Base-by-base conservation (phyloP, 2,113 vertebrate species). In the Poecile atricapillus region DNA sequence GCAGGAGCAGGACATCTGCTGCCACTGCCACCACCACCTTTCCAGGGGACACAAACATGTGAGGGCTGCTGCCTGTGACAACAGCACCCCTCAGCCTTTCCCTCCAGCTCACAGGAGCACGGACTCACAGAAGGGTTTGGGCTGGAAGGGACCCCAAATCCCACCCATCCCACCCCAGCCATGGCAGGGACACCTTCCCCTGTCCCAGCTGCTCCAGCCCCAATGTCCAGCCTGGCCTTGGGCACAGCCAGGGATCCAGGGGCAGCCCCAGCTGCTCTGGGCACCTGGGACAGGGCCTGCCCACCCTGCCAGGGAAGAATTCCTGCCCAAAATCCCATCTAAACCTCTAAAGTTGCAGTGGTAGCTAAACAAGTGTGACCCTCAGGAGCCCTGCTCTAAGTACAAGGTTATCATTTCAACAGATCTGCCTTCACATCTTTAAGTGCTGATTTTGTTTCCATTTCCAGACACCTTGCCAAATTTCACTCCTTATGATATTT, bases 1-100 rank as follows among this genome's bases (percentile, higher is more conserved):
- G 59, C 25, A 55, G 81, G 83, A 69, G 59, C 58, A 49, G 94
- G 82, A 83, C 95, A 94, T 20, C 92, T 90, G 94, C 91, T 83
- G 20, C 58, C 10, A 70, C 37, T 18, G 44, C 82, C 78, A 63
- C 10, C 7, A 86, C 25, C 37, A 78, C 65, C 78, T 33, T 5
- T 25, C 5, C 10, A 0, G 4, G 53, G 35, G 43, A 43, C 90
- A 83, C 44, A 11, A 21, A 22, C 19, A 2, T 1, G 39, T 4
- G 6, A 16, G 49, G 2, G 58, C 76, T 73, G 53, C 88, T 73
- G 70, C 64, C 76, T 19, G 1, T 52, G 53, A 28, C 15, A 20
- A 8, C 50, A 58, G n/a, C 6, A 4, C 75, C 27, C 13, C 75
- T 44, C 23, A 8, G 18, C 70, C 76, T 8, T 13, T 5, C 59